Evolutionary conservation across 1,140 invertebrate genomes (phyloP), one percentile per base, ranked within the genome.

Genomic region (Musca vetustissima): DNA sequence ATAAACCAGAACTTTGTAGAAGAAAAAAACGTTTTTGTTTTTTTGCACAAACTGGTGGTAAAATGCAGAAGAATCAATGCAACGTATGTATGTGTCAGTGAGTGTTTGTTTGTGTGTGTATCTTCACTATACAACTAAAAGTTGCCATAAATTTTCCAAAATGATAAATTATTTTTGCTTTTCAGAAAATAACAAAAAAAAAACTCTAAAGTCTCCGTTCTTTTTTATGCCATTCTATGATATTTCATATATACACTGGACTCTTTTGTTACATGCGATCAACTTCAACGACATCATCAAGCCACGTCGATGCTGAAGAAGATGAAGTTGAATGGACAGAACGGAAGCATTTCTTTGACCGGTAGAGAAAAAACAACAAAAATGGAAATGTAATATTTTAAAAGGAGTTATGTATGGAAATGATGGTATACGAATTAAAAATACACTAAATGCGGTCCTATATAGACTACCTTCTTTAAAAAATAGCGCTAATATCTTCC

Each of bases 71-170:
- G 36, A 43, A 8, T 11, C 36, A 43, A 32, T 25, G 15, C 32
- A 32, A 28, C 11, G 36, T 43, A 43, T 7, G 11, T 43, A 43
- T 43, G n/a, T n/a, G n/a, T n/a, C n/a, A n/a, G n/a, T n/a, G n/a
- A n/a, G n/a, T n/a, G 28, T 43, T 13, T 43, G 36, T 43, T 7
- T 43, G 36, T 43, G 11, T 9, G 36, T 43, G 36, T 43, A n/a
- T 61, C 17, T 61, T 36, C 43, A 19, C 57, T 43, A 61, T 61
- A 36, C 57, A 61, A 61, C 57, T 61, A 61, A 61, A 61, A 65
- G 68, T 65, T 64, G 68, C 61, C 61, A 69, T 69, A 69, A 69
- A 69, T 69, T 69, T 65, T 65, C 14, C 68, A 64, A 69, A 69
- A 69, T 69, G 68, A 69, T 69, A 69, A 69, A 69, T 69, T 69